These are phyloP conservation scores for Nibea coibor DNA, from an alignment of 2,113 vertebrate species.

Conservation along the genomic window DNA sequence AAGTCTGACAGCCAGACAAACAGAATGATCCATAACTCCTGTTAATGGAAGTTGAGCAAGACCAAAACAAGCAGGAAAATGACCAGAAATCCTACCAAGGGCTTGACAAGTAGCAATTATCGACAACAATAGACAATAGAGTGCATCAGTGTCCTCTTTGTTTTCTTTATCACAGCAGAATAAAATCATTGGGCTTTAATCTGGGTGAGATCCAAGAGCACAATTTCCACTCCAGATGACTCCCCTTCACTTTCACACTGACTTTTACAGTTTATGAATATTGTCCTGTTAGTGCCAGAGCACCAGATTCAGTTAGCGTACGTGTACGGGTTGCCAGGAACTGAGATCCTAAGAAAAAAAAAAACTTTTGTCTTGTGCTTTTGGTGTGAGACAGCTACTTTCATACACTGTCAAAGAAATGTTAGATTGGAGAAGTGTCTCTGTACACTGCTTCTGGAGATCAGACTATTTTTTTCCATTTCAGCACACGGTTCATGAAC, in stretches of 20 bases:
- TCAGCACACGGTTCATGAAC: too few relatives aligned
- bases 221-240: background rate
- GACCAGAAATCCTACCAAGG: background rate
- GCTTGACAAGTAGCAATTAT: constrained; percentile 4
- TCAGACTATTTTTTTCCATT: too few relatives aligned
- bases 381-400: too few relatives aligned
- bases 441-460: too few relatives aligned
- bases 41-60: background rate
- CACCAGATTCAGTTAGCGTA: too few relatives aligned
- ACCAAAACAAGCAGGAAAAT: background rate
- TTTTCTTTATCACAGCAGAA: background rate
- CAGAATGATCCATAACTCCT: background rate
- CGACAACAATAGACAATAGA: background rate
- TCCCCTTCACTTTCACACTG: background rate
- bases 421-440: too few relatives aligned
- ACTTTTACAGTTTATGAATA: background rate
- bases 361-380: too few relatives aligned
- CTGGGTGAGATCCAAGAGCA: too few relatives aligned
- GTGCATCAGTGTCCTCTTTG: background rate
- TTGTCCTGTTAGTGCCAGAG: background rate
- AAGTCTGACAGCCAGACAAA: background rate
- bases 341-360: too few relatives aligned
- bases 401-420: too few relatives aligned
- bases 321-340: too few relatives aligned
- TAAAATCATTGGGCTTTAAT: background rate